Evolutionary conservation across 1,140 invertebrate species (phyloP), one percentile per base, ranked within the genome.

Genomic region (Saxidomus purpurata): DNA sequence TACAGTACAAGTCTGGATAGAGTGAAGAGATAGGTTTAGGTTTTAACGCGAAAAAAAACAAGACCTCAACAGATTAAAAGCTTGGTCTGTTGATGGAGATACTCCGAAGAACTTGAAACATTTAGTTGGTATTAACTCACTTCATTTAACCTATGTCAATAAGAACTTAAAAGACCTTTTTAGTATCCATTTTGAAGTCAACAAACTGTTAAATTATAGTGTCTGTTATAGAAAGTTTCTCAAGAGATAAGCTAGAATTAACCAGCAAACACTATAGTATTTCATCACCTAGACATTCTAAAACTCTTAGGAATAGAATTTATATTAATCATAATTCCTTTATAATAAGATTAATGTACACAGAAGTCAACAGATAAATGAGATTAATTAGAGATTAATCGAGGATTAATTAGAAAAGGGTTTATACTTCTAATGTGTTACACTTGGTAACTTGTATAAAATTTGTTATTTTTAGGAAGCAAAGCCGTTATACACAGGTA

Each of bases 331-430:
- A 67, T 67, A 31, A 67, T 8, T 67, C 63, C 63, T 9, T 67
- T 31, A 8, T 71, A 71, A 71, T 71, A 38, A 38, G 34, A 71
- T 71, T 71, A 36, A 71, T 71, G 22, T 71, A 9, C 34, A 38
- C 34, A 71, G n/a, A 71, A 71, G 67, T 71, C 36, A 71, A 71
- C 67, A 40, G 67, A 71, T 9, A 2, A 38, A 71, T 40, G 15
- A 38, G 34, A 71, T 71, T 40, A 71, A 71, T 71, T 71, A 71
- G 34, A 71, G 59, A 63, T 63, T 63, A 63, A 63, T 63, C 28
- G 28, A 28, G 25, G 34, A 71, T 71, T 38, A 71, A 40, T 71
- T 40, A 71, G 9, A 6, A 15, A 36, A n/a, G 25, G 59, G 8
- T 28, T 63, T 28, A 63, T 28, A 25, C 59, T 28, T 63, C 6